These are phyloP conservation scores for Meteorus colon DNA, from an alignment of 2,888 invertebrate genomes.

Conservation along the genomic window DNA sequence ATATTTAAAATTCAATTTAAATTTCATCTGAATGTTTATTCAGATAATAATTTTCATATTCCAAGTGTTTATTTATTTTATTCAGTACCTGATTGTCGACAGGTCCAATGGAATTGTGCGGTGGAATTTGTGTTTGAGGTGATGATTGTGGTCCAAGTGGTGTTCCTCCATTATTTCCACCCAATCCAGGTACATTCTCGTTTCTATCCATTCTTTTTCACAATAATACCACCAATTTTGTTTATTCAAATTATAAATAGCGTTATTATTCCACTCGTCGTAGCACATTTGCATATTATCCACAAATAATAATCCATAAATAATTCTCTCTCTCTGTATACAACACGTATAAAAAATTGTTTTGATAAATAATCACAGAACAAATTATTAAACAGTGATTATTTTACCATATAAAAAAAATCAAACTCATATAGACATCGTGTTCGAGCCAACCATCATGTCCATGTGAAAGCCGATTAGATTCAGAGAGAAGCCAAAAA, in stretches of 20 bases:
- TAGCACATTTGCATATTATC: constrained; percentile 9
- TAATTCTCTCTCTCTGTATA: not conserved
- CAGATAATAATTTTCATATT: not conserved
- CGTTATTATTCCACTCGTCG: not conserved
- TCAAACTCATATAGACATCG: too few species aligned
- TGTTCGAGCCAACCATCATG: not conserved
- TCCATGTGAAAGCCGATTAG: constrained; percentile 8
- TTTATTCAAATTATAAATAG: not conserved
- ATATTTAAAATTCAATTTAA: too few species aligned
- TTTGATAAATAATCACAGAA: too few species aligned
- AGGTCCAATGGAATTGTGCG: constrained; percentile 60
- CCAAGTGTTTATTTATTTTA: not conserved
- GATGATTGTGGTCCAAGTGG: constrained; percentile 61
- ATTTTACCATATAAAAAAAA: too few species aligned
- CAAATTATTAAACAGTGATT: too few species aligned
- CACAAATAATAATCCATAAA: not conserved
- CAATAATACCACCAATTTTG: constrained; percentile 28
- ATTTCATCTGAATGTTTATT: not conserved
- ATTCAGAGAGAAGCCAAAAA: constrained; percentile 23
- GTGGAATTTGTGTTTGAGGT: constrained; percentile 57
- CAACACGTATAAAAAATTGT: too few species aligned
- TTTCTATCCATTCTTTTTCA: constrained; percentile 60
- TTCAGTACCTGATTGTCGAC: constrained; percentile 63
- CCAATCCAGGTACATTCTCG: constrained; percentile 58
- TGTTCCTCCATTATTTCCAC: constrained; percentile 53